Percentiles rank a stretch among this genome's conserved stretches.
Evolutionary conservation across 2,113 vertebrate genomes (phyloP).

Genomic region (Lucifuga dentata): DNA sequence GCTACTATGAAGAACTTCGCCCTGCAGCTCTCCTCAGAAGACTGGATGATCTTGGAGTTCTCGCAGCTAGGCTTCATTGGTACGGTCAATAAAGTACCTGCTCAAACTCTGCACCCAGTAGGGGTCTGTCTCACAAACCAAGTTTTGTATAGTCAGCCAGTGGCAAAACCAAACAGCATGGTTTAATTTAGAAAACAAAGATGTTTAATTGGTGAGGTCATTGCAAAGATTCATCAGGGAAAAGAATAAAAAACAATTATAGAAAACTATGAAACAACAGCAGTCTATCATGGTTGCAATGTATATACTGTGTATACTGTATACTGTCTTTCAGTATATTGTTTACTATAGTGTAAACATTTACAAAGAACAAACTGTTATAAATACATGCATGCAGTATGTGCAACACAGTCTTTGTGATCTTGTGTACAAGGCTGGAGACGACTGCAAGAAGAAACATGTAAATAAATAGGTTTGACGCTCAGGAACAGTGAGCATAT

Average conservation of each 20-base stretch:
- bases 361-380: too few species aligned
- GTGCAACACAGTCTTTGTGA: too few species aligned
- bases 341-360: too few species aligned
- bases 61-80: slow-evolving; percentile 98
- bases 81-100: slow-evolving; percentile 68
- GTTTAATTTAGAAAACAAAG: background rate
- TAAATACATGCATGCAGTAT: too few species aligned
- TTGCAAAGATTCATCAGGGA: background rate
- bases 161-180: background rate
- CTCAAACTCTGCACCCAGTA: slow-evolving; percentile 10
- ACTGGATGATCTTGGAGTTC: slow-evolving; percentile 99
- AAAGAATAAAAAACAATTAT: slow-evolving; percentile 10
- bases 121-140: slow-evolving; percentile 24
- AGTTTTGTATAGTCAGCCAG: slow-evolving; percentile 24
- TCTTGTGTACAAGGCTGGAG: too few species aligned
- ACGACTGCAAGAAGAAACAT: too few species aligned
- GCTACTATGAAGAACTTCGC: slow-evolving; percentile 99
- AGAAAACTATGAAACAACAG: too few species aligned
- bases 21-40: slow-evolving; percentile 95
- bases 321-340: too few species aligned
- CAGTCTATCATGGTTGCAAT: too few species aligned
- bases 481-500: too few species aligned
- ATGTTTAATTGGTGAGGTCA: slow-evolving; percentile 14
- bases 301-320: too few species aligned
- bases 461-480: too few species aligned